Conservation (phyloP, 2,888 invertebrate genomes). For the Sinhomidia bicolor region DNA sequence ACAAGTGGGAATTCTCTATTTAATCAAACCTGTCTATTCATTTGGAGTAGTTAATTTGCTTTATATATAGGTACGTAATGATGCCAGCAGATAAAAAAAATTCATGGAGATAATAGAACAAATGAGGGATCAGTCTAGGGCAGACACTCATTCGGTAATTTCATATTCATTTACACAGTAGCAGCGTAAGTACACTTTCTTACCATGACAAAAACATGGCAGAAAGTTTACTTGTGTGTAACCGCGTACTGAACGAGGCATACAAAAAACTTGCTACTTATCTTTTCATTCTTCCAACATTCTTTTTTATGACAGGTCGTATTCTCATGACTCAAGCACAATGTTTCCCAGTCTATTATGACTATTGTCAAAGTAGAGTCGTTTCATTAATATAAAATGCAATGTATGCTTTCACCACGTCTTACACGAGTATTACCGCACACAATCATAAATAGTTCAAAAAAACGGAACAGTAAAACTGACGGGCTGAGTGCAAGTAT, state of each 20-base stretch:
- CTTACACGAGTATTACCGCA: slow-evolving; percentile 9
- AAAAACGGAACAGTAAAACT: not conserved
- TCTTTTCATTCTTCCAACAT: slow-evolving; percentile 40
- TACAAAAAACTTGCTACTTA: slow-evolving; percentile 15
- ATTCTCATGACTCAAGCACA: slow-evolving; percentile 51
- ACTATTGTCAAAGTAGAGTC: slow-evolving; percentile 59
- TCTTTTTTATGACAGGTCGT: slow-evolving; percentile 62
- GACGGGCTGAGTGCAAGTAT: too few relatives aligned
- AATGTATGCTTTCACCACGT: not conserved
- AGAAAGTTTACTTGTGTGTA: not conserved
- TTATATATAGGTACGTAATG: not conserved
- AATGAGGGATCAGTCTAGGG: not conserved
- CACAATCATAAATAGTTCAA: not conserved
- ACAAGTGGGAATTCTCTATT: not conserved
- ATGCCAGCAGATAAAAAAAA: not conserved
- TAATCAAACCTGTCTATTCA: not conserved
- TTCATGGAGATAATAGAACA: not conserved
- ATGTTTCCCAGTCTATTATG: slow-evolving; percentile 55
- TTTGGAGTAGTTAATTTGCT: not conserved
- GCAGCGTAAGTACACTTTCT: not conserved
- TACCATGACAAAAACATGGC: not conserved
- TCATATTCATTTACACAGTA: not conserved
- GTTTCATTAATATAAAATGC: slow-evolving; percentile 30
- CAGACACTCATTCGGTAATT: not conserved
- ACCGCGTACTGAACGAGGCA: not conserved